Base-by-base conservation (phyloP, 2,888 invertebrate species). In the Agrochola lychnidis region DNA sequence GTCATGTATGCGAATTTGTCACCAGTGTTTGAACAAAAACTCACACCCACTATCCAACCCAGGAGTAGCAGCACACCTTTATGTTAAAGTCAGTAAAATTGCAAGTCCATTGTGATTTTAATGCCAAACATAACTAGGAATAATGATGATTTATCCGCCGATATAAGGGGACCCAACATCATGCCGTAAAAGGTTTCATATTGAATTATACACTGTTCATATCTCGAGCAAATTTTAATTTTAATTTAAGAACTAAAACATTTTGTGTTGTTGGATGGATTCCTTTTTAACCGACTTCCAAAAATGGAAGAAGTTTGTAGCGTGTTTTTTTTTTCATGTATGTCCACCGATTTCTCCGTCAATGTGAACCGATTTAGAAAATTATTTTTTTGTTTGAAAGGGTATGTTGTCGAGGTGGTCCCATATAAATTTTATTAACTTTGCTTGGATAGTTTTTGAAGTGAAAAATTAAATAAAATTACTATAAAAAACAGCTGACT, bases 1-100 rank as follows among this genome's bases (percentile, higher is more conserved):
- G 84, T 88, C 87, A 87, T 84, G 22, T 57, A 59, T 64, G 71
- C 69, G 68, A 79, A 75, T 74, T 82, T 84, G 88, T 88, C 88
- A 83, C 86, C 75, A 76, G 70, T 73, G 78, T 86, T 86, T 87
- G 73, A 75, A 77, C 73, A 73, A 71, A 70, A 70, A 25, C 57
- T 67, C 56, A 48, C 68, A 72, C 63, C 67, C 42, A 57, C 53
- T 14, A 40, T 51, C 42, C 62, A 70, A 64, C 57, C 64, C 25
- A 57, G 56, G 42, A 45, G 14, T 56, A 16, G 10, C 9, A 10
- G n/a, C 45, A 1, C 40, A 48, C 16, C 4, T n/a, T 48, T 40
- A 25, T 76, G 6, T 42, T 51, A 12, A 63, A 76, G 45, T 70
- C 22, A 53, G 14, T 25, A 22, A 77, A 40, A 25, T 4, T 22